Evolutionary conservation across 2,113 vertebrate species (phyloP).

Genomic region (Clinocottus analis): DNA sequence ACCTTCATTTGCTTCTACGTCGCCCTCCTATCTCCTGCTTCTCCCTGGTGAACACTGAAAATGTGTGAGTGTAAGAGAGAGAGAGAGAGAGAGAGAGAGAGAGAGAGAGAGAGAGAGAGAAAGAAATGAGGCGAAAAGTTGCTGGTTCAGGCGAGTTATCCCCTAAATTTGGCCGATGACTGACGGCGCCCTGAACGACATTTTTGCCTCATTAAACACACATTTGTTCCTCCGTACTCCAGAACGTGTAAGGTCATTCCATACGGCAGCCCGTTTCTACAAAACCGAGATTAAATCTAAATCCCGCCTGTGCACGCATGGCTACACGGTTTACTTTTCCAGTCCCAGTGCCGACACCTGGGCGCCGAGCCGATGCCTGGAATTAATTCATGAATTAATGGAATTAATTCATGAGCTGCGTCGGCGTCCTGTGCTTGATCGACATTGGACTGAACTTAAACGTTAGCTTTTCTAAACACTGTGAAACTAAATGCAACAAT

Average conservation of each 20-base stretch:
- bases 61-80: background rate
- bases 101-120: background rate
- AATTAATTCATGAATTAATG: background rate
- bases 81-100: background rate
- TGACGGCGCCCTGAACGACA: conserved; percentile 1
- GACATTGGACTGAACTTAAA: too few species aligned
- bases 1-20: conserved; percentile 12
- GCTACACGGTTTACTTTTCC: background rate
- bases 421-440: too few species aligned
- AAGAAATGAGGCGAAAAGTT: conserved; percentile 16
- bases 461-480: too few species aligned
- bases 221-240: conserved; percentile 6
- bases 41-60: background rate
- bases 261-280: background rate
- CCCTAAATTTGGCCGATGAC: background rate
- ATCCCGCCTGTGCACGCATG: background rate
- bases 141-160: conserved; percentile 17
- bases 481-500: too few species aligned
- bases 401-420: too few species aligned
- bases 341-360: too few species aligned
- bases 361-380: background rate
- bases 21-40: conserved; percentile 1
- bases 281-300: background rate
- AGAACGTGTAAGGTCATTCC: background rate
- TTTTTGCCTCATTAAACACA: conserved; percentile 4